Conservation (phyloP, 2,888 invertebrate genomes). For the Pantelozetes paolii region DNA sequence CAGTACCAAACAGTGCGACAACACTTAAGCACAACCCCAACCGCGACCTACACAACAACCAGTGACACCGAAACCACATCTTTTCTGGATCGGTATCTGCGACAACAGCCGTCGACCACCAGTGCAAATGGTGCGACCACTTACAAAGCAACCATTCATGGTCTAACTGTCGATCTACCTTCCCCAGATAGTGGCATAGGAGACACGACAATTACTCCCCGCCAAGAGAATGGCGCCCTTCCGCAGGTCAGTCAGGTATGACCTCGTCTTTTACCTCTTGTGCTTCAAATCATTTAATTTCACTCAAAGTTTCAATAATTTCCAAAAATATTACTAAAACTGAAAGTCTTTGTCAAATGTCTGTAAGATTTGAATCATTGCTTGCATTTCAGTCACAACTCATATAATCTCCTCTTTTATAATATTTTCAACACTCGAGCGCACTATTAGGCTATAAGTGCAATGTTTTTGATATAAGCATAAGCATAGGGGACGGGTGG, state of each 20-base stretch:
- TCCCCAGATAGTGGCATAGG: constrained; percentile 95
- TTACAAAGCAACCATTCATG: constrained; percentile 46
- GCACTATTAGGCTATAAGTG: constrained; percentile 16
- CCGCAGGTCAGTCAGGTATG: constrained; percentile 49
- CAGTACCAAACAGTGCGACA: constrained; percentile 47
- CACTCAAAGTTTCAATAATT: background rate
- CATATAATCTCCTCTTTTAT: background rate
- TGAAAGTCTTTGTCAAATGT: background rate
- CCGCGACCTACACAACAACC: constrained; percentile 43
- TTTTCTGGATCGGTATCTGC: constrained; percentile 47
- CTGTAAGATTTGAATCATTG: background rate
- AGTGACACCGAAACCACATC: constrained; percentile 39
- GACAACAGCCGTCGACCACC: constrained; percentile 41
- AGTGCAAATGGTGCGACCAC: constrained; percentile 31
- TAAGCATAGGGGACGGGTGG: background rate
- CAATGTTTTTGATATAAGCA: background rate
- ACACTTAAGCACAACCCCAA: constrained; percentile 41
- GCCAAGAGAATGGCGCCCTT: constrained; percentile 54
- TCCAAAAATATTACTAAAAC: too few species aligned
- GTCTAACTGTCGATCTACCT: constrained; percentile 83
- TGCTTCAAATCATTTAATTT: background rate
- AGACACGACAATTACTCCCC: constrained; percentile 83
- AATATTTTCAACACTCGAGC: background rate
- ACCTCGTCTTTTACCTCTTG: background rate
- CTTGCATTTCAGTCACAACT: background rate